Evolutionary conservation across 2,888 invertebrate genomes (phyloP).

Genomic region (Drosophila hamatofila): DNA sequence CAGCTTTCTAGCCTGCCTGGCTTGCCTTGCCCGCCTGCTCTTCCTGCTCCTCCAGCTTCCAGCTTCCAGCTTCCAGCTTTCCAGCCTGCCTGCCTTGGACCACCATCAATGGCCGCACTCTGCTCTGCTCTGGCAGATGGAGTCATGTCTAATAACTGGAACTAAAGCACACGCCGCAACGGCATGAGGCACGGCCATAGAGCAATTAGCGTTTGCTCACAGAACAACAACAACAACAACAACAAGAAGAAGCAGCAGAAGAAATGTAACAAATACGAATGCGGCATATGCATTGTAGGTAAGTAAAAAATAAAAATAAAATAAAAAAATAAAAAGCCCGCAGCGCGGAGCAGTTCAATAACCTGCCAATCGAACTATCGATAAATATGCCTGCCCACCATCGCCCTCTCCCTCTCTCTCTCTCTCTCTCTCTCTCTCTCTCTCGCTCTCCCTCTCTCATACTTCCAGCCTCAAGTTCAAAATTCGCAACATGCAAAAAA

Average conservation of each 20-base stretch:
- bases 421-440: background rate
- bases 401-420: background rate
- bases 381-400: background rate
- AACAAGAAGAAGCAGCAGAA: background rate
- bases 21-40: background rate
- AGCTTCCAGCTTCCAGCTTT: background rate
- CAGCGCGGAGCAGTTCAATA: constrained; percentile 62
- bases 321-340: constrained; percentile 12
- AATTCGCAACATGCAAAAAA: constrained; percentile 49
- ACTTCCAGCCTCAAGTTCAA: constrained; percentile 2
- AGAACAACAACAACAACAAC: constrained; percentile 41
- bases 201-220: constrained; percentile 69
- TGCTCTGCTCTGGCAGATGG: constrained; percentile 27
- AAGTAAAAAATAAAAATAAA: constrained; percentile 12
- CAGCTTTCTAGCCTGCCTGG: background rate
- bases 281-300: constrained; percentile 35
- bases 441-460: too few relatives aligned
- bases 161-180: constrained; percentile 71
- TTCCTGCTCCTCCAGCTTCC: background rate
- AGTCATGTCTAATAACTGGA: constrained; percentile 76
- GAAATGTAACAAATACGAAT: constrained; percentile 63
- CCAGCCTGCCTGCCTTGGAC: constrained; percentile 39
- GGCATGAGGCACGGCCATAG: constrained; percentile 33
- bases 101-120: constrained; percentile 57
- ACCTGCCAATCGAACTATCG: constrained; percentile 61